Evolutionary conservation across 2,888 invertebrate genomes (phyloP).

Genomic region (Zhengitettix transpicula): DNA sequence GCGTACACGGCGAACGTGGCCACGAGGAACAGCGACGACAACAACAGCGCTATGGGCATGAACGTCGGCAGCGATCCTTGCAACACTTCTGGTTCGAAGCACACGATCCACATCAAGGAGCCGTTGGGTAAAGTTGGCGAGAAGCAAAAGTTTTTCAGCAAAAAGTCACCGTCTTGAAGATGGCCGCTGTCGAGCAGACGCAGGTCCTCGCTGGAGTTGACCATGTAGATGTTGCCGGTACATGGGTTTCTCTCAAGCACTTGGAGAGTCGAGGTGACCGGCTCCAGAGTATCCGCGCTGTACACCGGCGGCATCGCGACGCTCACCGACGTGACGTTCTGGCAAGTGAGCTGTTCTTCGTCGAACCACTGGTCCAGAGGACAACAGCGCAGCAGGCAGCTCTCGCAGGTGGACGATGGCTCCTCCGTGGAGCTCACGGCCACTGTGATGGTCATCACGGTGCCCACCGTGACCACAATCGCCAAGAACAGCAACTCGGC

Average conservation of each 20-base stretch:
- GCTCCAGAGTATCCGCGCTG: background rate
- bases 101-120: background rate
- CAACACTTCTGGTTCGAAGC: background rate
- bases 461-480: too few species aligned
- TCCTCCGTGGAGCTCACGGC: background rate
- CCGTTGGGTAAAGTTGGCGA: background rate
- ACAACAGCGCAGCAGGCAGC: background rate
- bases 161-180: background rate
- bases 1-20: conserved; percentile 57
- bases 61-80: background rate
- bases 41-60: conserved; percentile 35
- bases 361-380: background rate
- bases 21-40: conserved; percentile 56
- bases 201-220: background rate
- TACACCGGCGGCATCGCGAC: background rate
- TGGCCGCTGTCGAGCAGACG: background rate
- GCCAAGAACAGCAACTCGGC: too few species aligned
- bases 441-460: background rate
- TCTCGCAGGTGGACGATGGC: background rate
- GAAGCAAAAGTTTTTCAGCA: background rate
- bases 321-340: background rate
- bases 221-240: background rate
- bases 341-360: background rate
- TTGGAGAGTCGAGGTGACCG: background rate
- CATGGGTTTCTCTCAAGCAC: background rate